Evolutionary conservation across 2,113 vertebrate genomes (phyloP), one percentile per base, ranked within the genome.

Genomic region (Dicaeum eximium): DNA sequence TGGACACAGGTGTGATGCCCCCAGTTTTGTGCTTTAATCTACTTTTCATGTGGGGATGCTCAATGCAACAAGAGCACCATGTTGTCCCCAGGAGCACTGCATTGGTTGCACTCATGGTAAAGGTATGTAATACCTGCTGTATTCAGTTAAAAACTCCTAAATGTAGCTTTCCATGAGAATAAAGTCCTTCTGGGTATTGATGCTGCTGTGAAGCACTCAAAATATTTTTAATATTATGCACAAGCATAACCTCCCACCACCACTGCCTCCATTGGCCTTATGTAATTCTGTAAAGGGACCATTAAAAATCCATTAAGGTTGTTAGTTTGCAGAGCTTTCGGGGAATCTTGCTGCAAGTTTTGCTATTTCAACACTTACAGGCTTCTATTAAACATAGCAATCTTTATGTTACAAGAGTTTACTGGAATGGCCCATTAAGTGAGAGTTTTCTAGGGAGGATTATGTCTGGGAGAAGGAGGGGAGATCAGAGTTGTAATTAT

Each of bases 231-330:
- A 95, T 80, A 90, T 93, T 97, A 92, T 94, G 62, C 53, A 56
- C 51, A 96, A 91, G 60, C 70, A 73, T 93, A 95, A 80, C 74
- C 84, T 91, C 73, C 83, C 62, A 92, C 61, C 60, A 91, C 84
- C 48, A 65, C 65, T 88, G 79, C 70, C 78, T 94, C 73, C 53
- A 82, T 48, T 86, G 88, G 79, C 87, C 89, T 90, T 70, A 82
- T 45, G 51, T 42, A 93, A 92, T 73, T 95, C 81, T 96, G 81
- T 88, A 92, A 92, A 94, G 89, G 53, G 91, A 95, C 80, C 77
- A 95, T 96, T 96, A 97, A 96, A 96, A 95, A 94, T 93, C 95
- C 95, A 97, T 97, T 97, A 97, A 87, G 84, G 75, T 86, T 93
- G 95, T 93, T 97, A 91, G 93, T 92, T 96, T 96, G 94, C 83